Conservation (phyloP, 1,140 invertebrate genomes). For the Drosophila malerkotliana region DNA sequence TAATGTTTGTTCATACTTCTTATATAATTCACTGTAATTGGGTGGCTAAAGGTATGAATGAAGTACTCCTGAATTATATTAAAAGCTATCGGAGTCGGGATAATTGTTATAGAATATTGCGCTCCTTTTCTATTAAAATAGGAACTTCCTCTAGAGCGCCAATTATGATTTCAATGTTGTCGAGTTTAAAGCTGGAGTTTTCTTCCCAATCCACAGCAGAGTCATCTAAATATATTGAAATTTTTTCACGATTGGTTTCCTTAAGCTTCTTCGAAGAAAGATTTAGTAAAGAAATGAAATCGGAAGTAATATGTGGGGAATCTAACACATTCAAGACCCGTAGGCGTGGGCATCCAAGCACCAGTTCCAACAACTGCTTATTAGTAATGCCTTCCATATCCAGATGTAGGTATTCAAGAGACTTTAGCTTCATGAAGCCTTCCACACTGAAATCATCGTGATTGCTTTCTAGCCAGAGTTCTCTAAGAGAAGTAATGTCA, state of each 20-base stretch:
- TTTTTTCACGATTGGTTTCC: background rate
- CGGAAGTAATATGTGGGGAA: background rate
- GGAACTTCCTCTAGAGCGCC: background rate
- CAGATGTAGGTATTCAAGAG: slow-evolving; percentile 25
- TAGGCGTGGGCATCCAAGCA: slow-evolving; percentile 4
- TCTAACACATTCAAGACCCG: background rate
- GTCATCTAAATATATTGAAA: slow-evolving; percentile 13
- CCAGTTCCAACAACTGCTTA: slow-evolving; percentile 11
- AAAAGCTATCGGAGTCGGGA: background rate
- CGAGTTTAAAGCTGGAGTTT: background rate
- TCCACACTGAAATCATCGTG: background rate
- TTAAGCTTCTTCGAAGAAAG: background rate
- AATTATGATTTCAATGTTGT: background rate
- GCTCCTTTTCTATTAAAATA: slow-evolving; percentile 6
- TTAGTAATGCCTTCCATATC: slow-evolving; percentile 14
- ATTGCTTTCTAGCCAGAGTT: slow-evolving; percentile 15
- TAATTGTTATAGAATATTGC: background rate
- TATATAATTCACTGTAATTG: slow-evolving; percentile 62
- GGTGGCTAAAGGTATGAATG: slow-evolving; percentile 25
- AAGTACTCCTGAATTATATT: slow-evolving; percentile 35
- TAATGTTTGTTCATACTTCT: slow-evolving; percentile 70
- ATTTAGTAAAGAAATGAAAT: background rate
- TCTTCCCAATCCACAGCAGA: slow-evolving; percentile 2
- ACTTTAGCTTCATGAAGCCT: slow-evolving; percentile 1
- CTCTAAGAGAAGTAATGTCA: slow-evolving; percentile 19